Evolutionary conservation across 2,888 invertebrate genomes (phyloP).

Genomic region (Pimpla rufipes): DNA sequence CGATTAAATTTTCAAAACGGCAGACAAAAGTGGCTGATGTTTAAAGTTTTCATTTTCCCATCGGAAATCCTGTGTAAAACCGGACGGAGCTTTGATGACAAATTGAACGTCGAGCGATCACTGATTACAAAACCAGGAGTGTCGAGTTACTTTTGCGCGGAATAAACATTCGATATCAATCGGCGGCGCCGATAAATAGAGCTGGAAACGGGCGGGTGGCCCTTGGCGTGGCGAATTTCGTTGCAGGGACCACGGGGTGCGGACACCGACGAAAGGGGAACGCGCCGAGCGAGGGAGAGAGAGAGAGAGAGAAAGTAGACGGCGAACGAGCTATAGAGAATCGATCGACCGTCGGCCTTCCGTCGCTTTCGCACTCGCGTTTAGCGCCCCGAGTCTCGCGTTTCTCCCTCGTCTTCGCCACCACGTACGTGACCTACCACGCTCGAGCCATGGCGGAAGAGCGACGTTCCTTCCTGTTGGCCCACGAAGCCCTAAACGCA

Average conservation of each 20-base stretch:
- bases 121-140: too few relatives aligned
- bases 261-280: constrained; percentile 36
- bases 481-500: constrained; percentile 26
- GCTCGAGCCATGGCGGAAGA: constrained; percentile 70
- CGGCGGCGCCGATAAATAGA: background rate
- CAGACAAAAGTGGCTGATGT: background rate
- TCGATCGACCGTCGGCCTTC: constrained; percentile 62
- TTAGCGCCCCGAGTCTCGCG: constrained; percentile 18
- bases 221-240: constrained; percentile 15
- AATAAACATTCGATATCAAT: too few relatives aligned
- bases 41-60: background rate
- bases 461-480: constrained; percentile 65
- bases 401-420: constrained; percentile 26
- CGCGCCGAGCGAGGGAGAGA: background rate
- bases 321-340: constrained; percentile 52
- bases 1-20: background rate
- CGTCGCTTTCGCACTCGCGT: constrained; percentile 32
- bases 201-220: background rate
- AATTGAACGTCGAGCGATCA: too few relatives aligned
- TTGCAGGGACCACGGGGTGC: constrained; percentile 25
- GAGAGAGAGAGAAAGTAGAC: constrained; percentile 33
- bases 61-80: too few relatives aligned
- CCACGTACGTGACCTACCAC: constrained; percentile 72
- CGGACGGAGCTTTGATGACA: too few relatives aligned
- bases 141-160: background rate